A percentile compares a stretch with the other conserved stretches of the same genome.
phyloP scores from a whole-genome alignment of 2,797 vertebrate genomes.

The Gymnocypris eckloni region DNA sequence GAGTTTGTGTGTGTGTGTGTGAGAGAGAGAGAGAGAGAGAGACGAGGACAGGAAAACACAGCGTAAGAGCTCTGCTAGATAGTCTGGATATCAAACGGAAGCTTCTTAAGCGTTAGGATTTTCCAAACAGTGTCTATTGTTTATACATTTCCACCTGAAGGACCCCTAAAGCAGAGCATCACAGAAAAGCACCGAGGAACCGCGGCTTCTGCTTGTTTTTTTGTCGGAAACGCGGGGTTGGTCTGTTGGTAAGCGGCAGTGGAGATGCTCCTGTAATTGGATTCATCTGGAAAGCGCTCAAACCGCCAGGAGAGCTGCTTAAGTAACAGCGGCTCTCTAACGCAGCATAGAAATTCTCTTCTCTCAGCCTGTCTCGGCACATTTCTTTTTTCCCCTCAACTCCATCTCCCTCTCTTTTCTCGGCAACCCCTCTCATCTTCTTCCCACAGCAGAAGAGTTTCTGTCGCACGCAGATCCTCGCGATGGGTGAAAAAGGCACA shows the following conservation, averaged over 20 bases:
- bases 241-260: slow-evolving; percentile 48
- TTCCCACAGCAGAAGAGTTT: slow-evolving; percentile 47
- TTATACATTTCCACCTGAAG: slow-evolving; percentile 1
- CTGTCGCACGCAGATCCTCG: slow-evolving; percentile 33
- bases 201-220: slow-evolving; percentile 33
- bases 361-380: background rate
- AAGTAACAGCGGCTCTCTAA: slow-evolving; percentile 40
- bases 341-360: slow-evolving; percentile 51
- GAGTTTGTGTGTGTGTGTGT: background rate
- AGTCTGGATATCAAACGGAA: slow-evolving; percentile 44
- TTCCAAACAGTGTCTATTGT: slow-evolving; percentile 12
- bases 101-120: slow-evolving; percentile 47
- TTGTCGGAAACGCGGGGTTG: slow-evolving; percentile 20
- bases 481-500: slow-evolving; percentile 71
- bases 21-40: background rate
- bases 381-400: slow-evolving; percentile 14
- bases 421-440: slow-evolving; percentile 15
- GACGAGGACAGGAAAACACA: slow-evolving; percentile 18
- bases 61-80: slow-evolving; percentile 47
- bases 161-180: slow-evolving; percentile 39
- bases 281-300: slow-evolving; percentile 59
- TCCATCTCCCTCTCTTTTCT: slow-evolving; percentile 17
- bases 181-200: slow-evolving; percentile 30
- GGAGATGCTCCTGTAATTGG: slow-evolving; percentile 63
- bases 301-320: slow-evolving; percentile 42